A percentile compares a stretch with the other conserved stretches of the same genome.
phyloP scores from a whole-genome alignment of 2,113 vertebrate species.

The Channa maculata region DNA sequence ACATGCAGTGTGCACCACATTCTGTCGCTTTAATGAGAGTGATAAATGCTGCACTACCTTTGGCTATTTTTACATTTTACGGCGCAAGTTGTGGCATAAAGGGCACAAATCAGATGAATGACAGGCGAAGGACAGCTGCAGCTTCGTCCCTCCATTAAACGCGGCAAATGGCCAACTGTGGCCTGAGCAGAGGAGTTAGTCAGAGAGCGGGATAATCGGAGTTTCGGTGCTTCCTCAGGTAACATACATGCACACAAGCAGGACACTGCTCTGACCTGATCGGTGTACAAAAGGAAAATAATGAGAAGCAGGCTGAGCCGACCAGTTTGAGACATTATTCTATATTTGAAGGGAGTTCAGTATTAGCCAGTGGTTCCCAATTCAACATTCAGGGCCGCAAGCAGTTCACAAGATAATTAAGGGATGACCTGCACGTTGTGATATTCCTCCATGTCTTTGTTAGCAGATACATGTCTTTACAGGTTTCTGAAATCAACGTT shows the following conservation, averaged over 20 bases:
- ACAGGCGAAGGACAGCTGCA: constrained; percentile 81
- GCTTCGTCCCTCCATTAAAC: constrained; percentile 74
- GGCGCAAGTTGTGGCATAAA: constrained; percentile 75
- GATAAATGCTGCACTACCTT: constrained; percentile 72
- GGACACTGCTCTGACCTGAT: constrained; percentile 16
- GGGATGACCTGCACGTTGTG: too few species aligned
- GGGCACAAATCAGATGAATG: constrained; percentile 77
- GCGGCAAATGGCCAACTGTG: constrained; percentile 81
- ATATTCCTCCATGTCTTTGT: too few species aligned
- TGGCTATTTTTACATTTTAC: constrained; percentile 76
- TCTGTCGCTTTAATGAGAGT: constrained; percentile 72
- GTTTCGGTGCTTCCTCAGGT: constrained; percentile 74
- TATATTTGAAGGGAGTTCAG: too few species aligned
- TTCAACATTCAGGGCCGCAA: too few species aligned
- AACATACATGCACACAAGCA: constrained; percentile 58
- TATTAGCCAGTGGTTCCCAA: too few species aligned
- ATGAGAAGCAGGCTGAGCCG: too few species aligned
- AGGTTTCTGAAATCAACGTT: too few species aligned
- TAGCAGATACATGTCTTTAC: too few species aligned
- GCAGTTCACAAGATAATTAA: too few species aligned
- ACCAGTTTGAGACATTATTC: too few species aligned
- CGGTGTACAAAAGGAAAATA: too few species aligned
- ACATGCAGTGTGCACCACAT: constrained; percentile 46
- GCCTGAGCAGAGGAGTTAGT: constrained; percentile 79
- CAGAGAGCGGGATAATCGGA: constrained; percentile 78